Conservation (phyloP, 2,113 vertebrate species). For the Cryptomyrus ogoouensis region DNA sequence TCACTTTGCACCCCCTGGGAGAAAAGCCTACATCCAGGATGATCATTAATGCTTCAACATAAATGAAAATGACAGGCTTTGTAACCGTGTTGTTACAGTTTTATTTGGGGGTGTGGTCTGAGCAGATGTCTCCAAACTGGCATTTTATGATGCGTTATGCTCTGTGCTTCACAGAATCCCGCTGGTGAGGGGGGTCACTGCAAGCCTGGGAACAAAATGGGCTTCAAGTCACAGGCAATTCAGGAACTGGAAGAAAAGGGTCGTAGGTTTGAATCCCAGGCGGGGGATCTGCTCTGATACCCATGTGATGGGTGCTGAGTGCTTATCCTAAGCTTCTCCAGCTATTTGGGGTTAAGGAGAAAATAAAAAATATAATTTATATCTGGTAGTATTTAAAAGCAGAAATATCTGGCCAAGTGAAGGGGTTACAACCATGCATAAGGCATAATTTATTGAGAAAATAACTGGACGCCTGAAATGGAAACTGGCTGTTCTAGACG, state of each 20-base stretch:
- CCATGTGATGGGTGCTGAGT: neutral
- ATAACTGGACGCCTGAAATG: neutral
- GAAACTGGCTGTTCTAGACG: neutral
- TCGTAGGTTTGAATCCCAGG: neutral
- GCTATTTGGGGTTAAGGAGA: neutral
- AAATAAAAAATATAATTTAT: neutral
- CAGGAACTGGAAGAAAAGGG: neutral
- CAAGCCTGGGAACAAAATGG: neutral
- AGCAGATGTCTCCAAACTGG: neutral
- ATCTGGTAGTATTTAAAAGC: neutral
- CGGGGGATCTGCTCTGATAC: neutral
- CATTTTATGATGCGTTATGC: neutral
- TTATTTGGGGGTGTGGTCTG: neutral
- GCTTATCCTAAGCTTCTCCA: neutral
- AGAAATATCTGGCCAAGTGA: neutral
- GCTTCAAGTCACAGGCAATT: neutral
- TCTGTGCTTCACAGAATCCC: conserved; percentile 1
- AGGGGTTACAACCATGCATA: neutral
- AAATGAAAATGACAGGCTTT: neutral
- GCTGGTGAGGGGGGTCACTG: neutral
- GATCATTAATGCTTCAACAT: neutral
- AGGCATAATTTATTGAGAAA: neutral
- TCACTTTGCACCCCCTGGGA: neutral
- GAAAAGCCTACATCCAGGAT: neutral
- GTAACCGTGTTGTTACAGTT: neutral